phyloP scores from a whole-genome alignment of 2,888 invertebrate genomes.

The Tiphia femorata region DNA sequence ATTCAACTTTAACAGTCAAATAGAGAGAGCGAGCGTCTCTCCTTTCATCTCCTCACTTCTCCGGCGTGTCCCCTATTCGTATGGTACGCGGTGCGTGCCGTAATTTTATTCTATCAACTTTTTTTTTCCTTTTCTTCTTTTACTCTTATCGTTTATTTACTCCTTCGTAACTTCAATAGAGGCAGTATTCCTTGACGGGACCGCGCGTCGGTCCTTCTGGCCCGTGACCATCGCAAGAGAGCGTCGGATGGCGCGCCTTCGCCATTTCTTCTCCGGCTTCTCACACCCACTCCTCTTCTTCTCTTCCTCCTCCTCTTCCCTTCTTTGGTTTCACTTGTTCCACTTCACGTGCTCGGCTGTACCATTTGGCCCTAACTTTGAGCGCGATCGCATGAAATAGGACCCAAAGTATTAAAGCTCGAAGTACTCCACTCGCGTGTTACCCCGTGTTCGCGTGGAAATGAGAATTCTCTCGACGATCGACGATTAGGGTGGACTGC shows the following conservation, averaged over 20 bases:
- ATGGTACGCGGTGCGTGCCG: slow-evolving; percentile 24
- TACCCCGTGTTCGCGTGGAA: no score
- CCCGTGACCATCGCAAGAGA: no score
- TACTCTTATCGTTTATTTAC: no score
- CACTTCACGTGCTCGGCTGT: not conserved
- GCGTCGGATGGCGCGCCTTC: slow-evolving; percentile 6
- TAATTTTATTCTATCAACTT: slow-evolving; percentile 3
- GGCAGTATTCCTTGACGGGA: slow-evolving; percentile 49
- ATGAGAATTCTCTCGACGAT: slow-evolving; percentile 1
- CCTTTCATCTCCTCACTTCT: slow-evolving; percentile 4
- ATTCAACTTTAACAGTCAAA: slow-evolving; percentile 23
- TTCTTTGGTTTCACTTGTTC: slow-evolving; percentile 1
- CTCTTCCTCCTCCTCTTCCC: not conserved
- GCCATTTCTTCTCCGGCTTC: not conserved
- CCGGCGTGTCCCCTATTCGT: slow-evolving; percentile 23
- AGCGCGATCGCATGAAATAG: slow-evolving; percentile 38
- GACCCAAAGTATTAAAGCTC: slow-evolving; percentile 40
- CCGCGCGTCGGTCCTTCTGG: slow-evolving; percentile 10
- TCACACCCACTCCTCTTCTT: not conserved
- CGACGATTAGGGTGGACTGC: not conserved
- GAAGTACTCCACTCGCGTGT: no score
- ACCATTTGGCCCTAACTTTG: no score
- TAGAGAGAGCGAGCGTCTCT: no score
- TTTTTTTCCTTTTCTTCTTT: slow-evolving; percentile 13
- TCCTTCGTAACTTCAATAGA: slow-evolving; percentile 46